phyloP scores from a whole-genome alignment of 2,113 vertebrate species.

The Pseudonaja textilis region DNA sequence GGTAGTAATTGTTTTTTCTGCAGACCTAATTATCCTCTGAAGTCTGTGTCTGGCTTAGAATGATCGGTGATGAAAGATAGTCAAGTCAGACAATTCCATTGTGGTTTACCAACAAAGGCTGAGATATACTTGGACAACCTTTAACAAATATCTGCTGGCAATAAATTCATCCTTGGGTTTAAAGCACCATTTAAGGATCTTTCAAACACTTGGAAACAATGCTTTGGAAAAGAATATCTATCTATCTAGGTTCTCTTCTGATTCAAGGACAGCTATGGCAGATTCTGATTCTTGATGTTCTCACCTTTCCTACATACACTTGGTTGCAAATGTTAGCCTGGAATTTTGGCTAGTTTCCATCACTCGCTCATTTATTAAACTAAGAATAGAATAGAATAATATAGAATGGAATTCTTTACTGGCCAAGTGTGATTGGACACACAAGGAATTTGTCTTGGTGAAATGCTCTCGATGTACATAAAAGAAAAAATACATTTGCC shows the following conservation, averaged over 20 bases:
- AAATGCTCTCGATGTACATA: too few species aligned
- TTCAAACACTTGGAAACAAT: neutral
- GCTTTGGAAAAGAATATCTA: constrained; percentile 29
- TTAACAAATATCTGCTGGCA: neutral
- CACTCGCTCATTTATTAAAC: neutral
- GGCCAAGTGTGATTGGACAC: too few species aligned
- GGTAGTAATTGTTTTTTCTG: too few species aligned
- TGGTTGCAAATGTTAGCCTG: constrained; percentile 28
- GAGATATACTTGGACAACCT: neutral
- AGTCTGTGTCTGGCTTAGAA: neutral
- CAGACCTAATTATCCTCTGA: too few species aligned
- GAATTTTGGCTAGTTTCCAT: neutral
- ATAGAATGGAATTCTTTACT: too few species aligned
- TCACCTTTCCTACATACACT: constrained; percentile 44
- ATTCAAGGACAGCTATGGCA: neutral
- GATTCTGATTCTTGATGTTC: neutral
- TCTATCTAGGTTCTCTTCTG: constrained; percentile 41
- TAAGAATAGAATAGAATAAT: neutral
- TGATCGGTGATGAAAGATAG: neutral
- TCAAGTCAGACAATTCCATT: neutral
- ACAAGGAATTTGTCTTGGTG: too few species aligned
- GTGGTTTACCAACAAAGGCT: neutral
- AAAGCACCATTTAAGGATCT: constrained; percentile 6
- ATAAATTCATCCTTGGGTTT: neutral
- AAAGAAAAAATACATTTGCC: too few species aligned